Conservation (phyloP, 1,140 invertebrate genomes). For the Subanguina moxae region DNA sequence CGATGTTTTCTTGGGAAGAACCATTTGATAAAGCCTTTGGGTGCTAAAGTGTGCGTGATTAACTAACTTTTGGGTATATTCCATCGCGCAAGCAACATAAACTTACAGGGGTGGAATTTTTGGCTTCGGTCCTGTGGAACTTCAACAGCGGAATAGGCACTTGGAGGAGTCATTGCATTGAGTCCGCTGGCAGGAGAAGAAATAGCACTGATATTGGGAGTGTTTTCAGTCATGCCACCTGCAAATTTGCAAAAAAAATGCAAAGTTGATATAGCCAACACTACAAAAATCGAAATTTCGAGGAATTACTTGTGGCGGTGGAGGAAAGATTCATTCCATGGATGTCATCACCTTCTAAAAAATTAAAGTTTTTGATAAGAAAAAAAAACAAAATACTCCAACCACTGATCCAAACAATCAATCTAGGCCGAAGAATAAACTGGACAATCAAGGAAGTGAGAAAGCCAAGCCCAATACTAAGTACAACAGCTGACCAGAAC, state of each 20-base stretch:
- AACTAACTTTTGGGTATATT: neutral
- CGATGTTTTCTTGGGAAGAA: slow-evolving; percentile 44
- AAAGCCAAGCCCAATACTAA: slow-evolving; percentile 36
- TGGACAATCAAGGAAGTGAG: slow-evolving; percentile 43
- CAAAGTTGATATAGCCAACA: neutral
- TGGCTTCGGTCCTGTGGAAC: slow-evolving; percentile 8
- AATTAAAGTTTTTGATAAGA: neutral
- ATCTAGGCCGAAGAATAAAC: slow-evolving; percentile 44
- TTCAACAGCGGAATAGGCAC: neutral
- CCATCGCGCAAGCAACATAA: neutral
- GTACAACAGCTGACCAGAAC: slow-evolving; percentile 38
- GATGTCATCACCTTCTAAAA: slow-evolving; percentile 16
- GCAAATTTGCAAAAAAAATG: neutral
- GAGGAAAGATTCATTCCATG: neutral
- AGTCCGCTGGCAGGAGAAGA: neutral
- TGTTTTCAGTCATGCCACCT: neutral
- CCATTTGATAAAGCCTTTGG: slow-evolving; percentile 43
- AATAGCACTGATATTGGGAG: slow-evolving; percentile 4
- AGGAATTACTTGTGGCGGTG: neutral
- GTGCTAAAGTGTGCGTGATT: slow-evolving; percentile 32
- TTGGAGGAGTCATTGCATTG: neutral
- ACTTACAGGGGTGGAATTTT: slow-evolving; percentile 15
- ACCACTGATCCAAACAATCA: slow-evolving; percentile 38
- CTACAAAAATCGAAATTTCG: neutral
- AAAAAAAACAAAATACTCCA: neutral